Evolutionary conservation across 1,140 invertebrate species (phyloP), one percentile per base, ranked within the genome.

Genomic region (Meloidogyne exigua): DNA sequence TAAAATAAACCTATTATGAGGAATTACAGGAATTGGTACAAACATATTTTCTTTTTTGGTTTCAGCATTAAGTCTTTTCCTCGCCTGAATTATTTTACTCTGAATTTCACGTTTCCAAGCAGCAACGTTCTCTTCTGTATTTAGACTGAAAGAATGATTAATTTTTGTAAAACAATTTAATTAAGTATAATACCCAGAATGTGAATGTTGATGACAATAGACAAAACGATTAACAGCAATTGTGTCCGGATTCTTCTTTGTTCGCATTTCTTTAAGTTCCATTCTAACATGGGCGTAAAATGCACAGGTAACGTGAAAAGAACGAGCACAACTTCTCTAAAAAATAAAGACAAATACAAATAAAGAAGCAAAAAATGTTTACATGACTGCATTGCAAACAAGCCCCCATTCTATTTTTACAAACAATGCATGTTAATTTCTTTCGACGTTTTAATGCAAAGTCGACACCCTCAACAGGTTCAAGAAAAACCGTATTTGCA

Each of bases 391-490:
- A 99, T 88, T 99, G 96, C 80, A 99, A 98, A 85, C 96, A 99
- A 1, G 96, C 96, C 0, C 96, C 96, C 0, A 92, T 92, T 71
- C 93, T 91, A 87, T 96, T 93, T 88, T 96, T 97, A 88, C 96
- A 99, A 70, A 99, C 93, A 85, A 94, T 97, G 86, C 96, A 99
- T 1, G 92, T 92, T 0, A 99, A 90, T 84, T 94, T 94, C 94
- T 95, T 97, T 18, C 96, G 90, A 0, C 95, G 95, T 18, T 93
- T 90, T 2, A 95, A 95, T 84, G 99, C 98, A 79, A 93, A 94
- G 87, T 95, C 93, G 81, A 98, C 94, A 73, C 94, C 95, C 89
- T 98, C 92, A 81, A 99, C 95, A 5, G 96, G 96, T 88, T 99
- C 96, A 2, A 83, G 42, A 44, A 82, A 82, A 15, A 82, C 81